Evolutionary conservation across 2,888 invertebrate species (phyloP), one percentile per base, ranked within the genome.

Genomic region (Gari tellinella): DNA sequence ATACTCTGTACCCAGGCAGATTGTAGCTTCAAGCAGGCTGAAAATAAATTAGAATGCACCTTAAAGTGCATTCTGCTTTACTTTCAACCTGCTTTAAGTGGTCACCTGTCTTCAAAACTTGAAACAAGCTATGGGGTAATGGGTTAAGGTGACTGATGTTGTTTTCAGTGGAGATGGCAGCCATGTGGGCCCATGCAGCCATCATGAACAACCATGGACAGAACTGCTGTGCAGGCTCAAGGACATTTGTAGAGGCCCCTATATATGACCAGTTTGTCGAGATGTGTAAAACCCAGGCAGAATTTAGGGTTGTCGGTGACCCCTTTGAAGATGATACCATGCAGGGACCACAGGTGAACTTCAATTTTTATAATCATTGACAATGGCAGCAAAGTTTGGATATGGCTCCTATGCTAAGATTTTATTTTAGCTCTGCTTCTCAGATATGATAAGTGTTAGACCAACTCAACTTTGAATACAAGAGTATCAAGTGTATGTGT

Each of bases 131-230:
- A 31, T 31, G 31, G 31, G 10, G 10, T 31, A 31, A 31, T 10
- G 31, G 10, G 31, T 31, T 31, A 31, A 31, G 31, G 31, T 31
- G 4, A 31, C 31, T 31, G 31, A 14, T 49, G 15, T 23, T 8
- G 5, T 15, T 77, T 77, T 19, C 75, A 90, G 90, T 90, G 74
- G 89, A 89, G 51, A 40, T 60, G 14, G 89, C 87, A 5, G 88
- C 86, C 1, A 84, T 81, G 17, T 72, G 74, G 45, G 86, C 89
- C 23, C 97, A 98, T 89, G 94, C 95, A 86, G 97, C 95, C 1
- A 93, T 97, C 3, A 97, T 98, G 94, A 96, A 96, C 91, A 98
- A 99, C 82, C 96, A 97, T 95, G 97, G 97, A 0, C 97, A 97
- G 92, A 96, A 97, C 86, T 98, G 98, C 90, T 96, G 96, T 88